Base-by-base conservation (phyloP, 2,797 vertebrate genomes). In the Octomys mimax region DNA sequence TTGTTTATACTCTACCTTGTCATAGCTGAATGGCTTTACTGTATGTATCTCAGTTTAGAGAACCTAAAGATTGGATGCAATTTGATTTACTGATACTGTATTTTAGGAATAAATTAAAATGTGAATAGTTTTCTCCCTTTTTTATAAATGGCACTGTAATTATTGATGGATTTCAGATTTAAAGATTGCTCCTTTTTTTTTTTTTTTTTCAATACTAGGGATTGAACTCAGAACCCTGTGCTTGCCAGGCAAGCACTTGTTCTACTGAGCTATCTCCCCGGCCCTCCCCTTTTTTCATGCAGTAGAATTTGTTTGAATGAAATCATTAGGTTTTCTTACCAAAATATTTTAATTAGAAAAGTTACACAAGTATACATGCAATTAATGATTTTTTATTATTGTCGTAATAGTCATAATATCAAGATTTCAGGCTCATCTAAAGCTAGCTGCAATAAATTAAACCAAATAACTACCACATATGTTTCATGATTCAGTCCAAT, bases 321-420 rank as follows among this genome's bases (percentile, higher is more conserved):
- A 93, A 79, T 87, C 22, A 82, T 79, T 92, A 42, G 36, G 9
- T 31, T 83, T 64, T 91, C 57, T 93, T 64, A 5, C n/a, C 42
- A 94, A 46, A 90, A 59, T 97, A 87, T 86, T 91, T 89, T 93
- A 93, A 87, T 52, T 93, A 75, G 66, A 89, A 95, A 86, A 36
- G 36, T 18, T 79, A 57, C 49, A 75, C 18, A 95, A n/a, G 28
- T 90, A 26, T 89, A 33, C 10, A n/a, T 77, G 66, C 6, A 89
- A 59, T 71, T 91, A 62, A 46, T 85, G 61, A 49, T 21, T 93
- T 79, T 81, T 36, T 79, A 10, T 91, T 71, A 57, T 31, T 62
- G 26, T 81, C 49, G 16, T 80, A 62, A 80, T 95, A 92, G 66
- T 66, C 8, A 75, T 95, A 88, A 59, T 84, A 26, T 93, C 52